A percentile compares a stretch with the other conserved stretches of the same genome.
These are phyloP conservation scores for Oostethus manadensis DNA, from an alignment of 2,113 vertebrate genomes.

Conservation along the genomic window DNA sequence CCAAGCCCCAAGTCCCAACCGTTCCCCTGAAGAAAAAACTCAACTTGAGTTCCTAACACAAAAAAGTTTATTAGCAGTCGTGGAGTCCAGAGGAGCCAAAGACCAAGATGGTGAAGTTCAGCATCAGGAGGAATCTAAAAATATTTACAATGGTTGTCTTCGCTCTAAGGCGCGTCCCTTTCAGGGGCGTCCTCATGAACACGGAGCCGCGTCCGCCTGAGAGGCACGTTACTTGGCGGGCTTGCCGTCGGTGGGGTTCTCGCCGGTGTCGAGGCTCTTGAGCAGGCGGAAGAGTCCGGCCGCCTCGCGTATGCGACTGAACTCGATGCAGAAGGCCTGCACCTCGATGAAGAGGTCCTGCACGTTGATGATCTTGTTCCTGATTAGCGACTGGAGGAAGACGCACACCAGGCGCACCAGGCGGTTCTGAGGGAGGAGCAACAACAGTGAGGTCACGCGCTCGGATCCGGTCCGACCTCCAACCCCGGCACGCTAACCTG, in stretches of 20 bases:
- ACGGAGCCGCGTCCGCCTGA: too few relatives aligned
- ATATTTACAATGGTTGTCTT: too few relatives aligned
- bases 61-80: too few relatives aligned
- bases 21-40: too few relatives aligned
- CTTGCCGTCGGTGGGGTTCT: slow-evolving; percentile 64
- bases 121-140: too few relatives aligned
- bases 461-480: background rate
- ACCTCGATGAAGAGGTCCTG: slow-evolving; percentile 99
- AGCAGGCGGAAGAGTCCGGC: slow-evolving; percentile 93
- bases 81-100: too few relatives aligned
- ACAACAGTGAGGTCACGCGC: background rate
- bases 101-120: too few relatives aligned
- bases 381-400: slow-evolving; percentile 95
- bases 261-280: slow-evolving; percentile 94
- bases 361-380: slow-evolving; percentile 98
- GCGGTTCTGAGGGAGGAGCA: slow-evolving; percentile 78
- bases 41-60: too few relatives aligned
- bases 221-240: too few relatives aligned
- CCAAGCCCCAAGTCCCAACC: too few relatives aligned
- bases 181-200: too few relatives aligned
- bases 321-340: slow-evolving; percentile 98
- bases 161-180: too few relatives aligned
- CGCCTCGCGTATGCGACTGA: slow-evolving; percentile 95
- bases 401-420: slow-evolving; percentile 97
- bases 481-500: slow-evolving; percentile 67